Evolutionary conservation across 1,140 invertebrate species (phyloP).

Genomic region (Bombus cullumanus): DNA sequence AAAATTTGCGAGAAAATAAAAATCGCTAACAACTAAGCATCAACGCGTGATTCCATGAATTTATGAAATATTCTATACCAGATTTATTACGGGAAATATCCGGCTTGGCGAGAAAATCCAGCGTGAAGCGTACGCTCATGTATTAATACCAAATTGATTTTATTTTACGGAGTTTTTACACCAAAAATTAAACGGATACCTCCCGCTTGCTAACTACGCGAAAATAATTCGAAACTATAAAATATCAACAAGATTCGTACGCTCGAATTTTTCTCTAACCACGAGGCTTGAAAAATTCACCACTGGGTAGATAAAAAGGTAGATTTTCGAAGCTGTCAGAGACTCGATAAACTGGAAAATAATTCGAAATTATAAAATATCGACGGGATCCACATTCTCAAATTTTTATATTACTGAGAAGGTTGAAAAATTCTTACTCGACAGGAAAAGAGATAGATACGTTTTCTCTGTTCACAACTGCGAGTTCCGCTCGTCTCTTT

Average conservation of each 20-base stretch:
- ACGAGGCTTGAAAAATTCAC: background rate
- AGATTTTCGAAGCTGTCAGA: background rate
- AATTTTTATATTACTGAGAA: background rate
- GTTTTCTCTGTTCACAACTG: background rate
- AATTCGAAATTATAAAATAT: background rate
- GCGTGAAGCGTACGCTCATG: background rate
- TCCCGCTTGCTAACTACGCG: background rate
- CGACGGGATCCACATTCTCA: background rate
- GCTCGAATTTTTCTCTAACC: background rate
- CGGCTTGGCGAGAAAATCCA: background rate
- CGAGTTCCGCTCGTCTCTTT: slow-evolving; percentile 33
- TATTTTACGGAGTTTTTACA: slow-evolving; percentile 2
- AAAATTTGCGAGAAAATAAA: background rate
- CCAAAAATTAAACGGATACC: background rate
- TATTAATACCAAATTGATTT: slow-evolving; percentile 2
- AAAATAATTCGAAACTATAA: background rate
- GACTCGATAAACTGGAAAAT: background rate
- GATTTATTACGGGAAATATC: background rate
- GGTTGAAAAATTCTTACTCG: background rate
- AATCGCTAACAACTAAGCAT: background rate
- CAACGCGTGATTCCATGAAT: background rate
- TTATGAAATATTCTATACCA: background rate
- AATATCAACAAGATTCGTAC: background rate
- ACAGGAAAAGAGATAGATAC: background rate
- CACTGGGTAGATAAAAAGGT: too few species aligned